phyloP scores from a whole-genome alignment of 2,113 vertebrate genomes.

The Corvus hawaiiensis region DNA sequence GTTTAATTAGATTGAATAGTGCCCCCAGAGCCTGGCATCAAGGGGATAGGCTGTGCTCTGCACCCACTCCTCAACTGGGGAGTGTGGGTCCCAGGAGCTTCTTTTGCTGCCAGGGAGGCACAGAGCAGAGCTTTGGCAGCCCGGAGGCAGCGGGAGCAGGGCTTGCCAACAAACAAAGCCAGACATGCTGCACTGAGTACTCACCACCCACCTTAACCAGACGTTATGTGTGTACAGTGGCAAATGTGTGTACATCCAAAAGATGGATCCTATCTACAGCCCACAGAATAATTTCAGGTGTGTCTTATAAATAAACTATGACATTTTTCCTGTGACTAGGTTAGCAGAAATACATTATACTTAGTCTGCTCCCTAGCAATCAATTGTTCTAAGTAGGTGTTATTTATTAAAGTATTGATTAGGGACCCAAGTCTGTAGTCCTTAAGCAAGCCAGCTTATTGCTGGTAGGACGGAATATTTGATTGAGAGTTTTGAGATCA shows the following conservation, averaged over 20 bases:
- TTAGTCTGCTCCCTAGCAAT: background rate
- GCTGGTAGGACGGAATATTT: background rate
- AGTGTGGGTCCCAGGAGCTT: background rate
- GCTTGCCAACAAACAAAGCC: background rate
- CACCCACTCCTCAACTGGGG: rapidly evolving
- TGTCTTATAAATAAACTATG: background rate
- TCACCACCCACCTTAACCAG: background rate
- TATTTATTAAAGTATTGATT: conserved; percentile 48
- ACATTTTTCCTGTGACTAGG: background rate
- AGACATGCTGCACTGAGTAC: rapidly evolving
- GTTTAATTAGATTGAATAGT: background rate
- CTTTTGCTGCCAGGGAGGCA: background rate
- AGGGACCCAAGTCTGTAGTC: background rate
- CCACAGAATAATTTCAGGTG: background rate
- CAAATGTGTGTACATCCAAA: background rate
- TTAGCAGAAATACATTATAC: background rate
- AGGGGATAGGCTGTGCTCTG: rapidly evolving
- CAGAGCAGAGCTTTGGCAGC: background rate
- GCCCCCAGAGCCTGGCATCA: no score
- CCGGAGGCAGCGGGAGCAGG: rapidly evolving
- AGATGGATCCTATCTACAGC: background rate
- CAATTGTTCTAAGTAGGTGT: conserved; percentile 17
- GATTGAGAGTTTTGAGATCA: background rate
- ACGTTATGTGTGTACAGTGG: rapidly evolving
- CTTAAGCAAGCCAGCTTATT: background rate